Evolutionary conservation across 23 tunicate species (phyloP).

Genomic region (Ascidia mentula): DNA sequence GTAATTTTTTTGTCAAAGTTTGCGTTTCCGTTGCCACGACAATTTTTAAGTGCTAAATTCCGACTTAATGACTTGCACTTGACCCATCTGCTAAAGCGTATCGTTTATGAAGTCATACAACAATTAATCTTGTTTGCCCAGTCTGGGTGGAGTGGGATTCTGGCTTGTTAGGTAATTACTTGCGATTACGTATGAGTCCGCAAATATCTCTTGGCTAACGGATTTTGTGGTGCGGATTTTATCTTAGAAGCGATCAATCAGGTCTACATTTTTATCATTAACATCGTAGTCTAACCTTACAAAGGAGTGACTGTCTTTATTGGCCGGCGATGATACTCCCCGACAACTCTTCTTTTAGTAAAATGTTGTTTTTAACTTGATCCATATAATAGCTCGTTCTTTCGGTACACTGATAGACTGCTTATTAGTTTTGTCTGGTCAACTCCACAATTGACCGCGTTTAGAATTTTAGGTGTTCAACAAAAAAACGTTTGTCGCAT

Average conservation of each 20-base stretch:
- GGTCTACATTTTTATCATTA: slow-evolving; percentile 9
- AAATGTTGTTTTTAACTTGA: too few relatives aligned
- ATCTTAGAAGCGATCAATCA: background rate
- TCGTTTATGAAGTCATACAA: background rate
- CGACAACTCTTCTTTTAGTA: too few relatives aligned
- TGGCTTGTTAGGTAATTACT: background rate
- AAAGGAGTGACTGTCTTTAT: background rate
- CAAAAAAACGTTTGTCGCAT: too few relatives aligned
- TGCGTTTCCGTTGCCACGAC: background rate
- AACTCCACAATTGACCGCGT: too few relatives aligned
- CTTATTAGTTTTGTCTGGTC: too few relatives aligned
- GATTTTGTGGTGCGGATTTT: slow-evolving; percentile 1
- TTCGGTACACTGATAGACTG: too few relatives aligned
- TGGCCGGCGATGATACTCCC: too few relatives aligned
- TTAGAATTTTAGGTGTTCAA: too few relatives aligned
- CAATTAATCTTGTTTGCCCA: background rate
- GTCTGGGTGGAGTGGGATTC: background rate
- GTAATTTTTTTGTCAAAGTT: too few relatives aligned
- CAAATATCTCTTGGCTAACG: background rate
- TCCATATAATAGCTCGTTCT: too few relatives aligned
- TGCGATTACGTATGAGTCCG: background rate
- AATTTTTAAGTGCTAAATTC: background rate
- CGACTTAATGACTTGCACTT: background rate
- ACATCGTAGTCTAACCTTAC: background rate
- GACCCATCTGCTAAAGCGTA: background rate